phyloP scores from a whole-genome alignment of 2,113 vertebrate genomes.

The Choloepus hoffmanni region DNA sequence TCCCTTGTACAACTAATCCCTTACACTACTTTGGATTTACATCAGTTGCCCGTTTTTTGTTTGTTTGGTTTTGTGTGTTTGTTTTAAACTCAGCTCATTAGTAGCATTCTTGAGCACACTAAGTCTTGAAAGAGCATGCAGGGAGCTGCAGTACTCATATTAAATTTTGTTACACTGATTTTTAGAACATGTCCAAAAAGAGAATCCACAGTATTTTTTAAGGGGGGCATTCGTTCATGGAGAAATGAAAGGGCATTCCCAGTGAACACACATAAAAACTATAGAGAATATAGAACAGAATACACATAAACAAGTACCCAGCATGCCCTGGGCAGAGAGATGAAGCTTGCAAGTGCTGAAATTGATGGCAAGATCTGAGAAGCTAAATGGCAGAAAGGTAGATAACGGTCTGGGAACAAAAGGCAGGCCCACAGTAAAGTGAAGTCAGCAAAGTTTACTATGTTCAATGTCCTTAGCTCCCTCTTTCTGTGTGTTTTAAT shows the following conservation, averaged over 20 bases:
- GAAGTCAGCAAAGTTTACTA: not conserved
- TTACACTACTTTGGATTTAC: not conserved
- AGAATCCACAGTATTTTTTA: not conserved
- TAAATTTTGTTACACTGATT: conserved; percentile 1
- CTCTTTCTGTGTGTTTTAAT: not conserved
- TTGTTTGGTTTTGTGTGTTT: no score
- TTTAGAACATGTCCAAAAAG: conserved; percentile 50
- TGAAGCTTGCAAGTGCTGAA: not conserved
- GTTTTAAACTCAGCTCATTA: no score
- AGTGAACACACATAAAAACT: not conserved
- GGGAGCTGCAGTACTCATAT: not conserved
- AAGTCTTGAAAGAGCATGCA: not conserved
- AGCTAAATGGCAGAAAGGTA: not conserved
- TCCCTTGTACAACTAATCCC: not conserved
- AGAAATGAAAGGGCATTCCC: not conserved
- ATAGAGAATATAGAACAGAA: not conserved
- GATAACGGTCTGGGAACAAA: not conserved
- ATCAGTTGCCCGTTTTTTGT: not conserved
- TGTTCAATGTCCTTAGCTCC: not conserved
- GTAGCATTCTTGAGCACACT: no score
- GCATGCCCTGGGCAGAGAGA: not conserved
- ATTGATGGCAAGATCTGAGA: not conserved
- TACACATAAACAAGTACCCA: not conserved
- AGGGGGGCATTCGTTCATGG: not conserved
- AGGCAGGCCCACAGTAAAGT: not conserved